A percentile compares a stretch with the other conserved stretches of the same genome.
Conservation (phyloP, 2,888 invertebrate species). For the Drosophila subquinaria region DNA sequence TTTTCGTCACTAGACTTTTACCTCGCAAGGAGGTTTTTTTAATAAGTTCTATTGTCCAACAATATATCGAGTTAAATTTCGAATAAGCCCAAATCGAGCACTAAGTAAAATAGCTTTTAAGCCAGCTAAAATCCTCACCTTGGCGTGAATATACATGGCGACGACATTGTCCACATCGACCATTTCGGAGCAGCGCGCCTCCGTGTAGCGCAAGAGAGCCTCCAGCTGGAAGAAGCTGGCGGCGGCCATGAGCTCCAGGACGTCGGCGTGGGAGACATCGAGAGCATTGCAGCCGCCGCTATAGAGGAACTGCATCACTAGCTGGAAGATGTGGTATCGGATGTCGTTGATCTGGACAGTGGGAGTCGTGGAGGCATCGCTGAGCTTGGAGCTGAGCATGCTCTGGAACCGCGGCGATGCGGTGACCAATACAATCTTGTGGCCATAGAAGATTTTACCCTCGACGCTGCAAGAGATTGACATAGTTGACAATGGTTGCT, state of each 20-base stretch:
- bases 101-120: no score
- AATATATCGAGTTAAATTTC: no score
- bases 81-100: no score
- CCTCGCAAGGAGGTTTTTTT: no score
- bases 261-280: constrained; percentile 92
- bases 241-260: constrained; percentile 95
- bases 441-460: constrained; percentile 95
- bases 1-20: no score
- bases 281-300: constrained; percentile 94
- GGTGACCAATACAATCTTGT: constrained; percentile 96
- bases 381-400: constrained; percentile 92
- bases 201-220: constrained; percentile 93
- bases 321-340: constrained; percentile 96
- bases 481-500: neutral
- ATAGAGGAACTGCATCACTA: constrained; percentile 95
- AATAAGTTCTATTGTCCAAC: no score
- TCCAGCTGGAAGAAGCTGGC: constrained; percentile 96
- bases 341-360: constrained; percentile 97
- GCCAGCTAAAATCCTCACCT: constrained; percentile 86
- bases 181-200: constrained; percentile 93
- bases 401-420: constrained; percentile 94
- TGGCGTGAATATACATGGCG: constrained; percentile 96
- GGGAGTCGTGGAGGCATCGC: constrained; percentile 91
- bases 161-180: constrained; percentile 95
- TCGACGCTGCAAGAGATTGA: constrained; percentile 89